Evolutionary conservation across 1,140 invertebrate genomes (phyloP).

Genomic region (Tribolium castaneum): DNA sequence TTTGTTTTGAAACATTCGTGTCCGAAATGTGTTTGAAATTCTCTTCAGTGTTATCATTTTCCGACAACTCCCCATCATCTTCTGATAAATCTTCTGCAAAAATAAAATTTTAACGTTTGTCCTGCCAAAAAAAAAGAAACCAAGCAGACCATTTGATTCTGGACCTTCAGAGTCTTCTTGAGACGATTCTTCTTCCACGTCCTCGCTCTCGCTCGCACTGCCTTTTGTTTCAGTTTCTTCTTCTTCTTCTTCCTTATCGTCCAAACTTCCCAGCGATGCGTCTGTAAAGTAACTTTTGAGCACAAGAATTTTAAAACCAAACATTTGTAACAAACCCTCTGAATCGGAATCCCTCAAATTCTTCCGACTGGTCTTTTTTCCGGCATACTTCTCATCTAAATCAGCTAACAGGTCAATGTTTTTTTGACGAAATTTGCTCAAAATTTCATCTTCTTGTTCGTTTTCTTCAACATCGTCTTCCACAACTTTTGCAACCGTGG

Average conservation of each 20-base stretch:
- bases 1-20: constrained; percentile 70
- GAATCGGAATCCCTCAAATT: constrained; percentile 58
- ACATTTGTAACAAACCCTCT: constrained; percentile 48
- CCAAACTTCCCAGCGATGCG: constrained; percentile 45
- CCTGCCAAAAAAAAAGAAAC: no score
- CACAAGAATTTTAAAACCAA: constrained; percentile 41
- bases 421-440: constrained; percentile 72
- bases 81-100: background rate
- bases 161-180: background rate
- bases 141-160: background rate
- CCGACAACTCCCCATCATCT: constrained; percentile 51
- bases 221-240: constrained; percentile 56
- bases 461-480: constrained; percentile 61
- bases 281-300: constrained; percentile 28
- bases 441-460: constrained; percentile 63
- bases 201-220: constrained; percentile 57
- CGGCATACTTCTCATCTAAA: constrained; percentile 78
- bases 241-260: constrained; percentile 58
- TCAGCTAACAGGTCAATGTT: constrained; percentile 76
- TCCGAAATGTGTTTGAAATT: constrained; percentile 69
- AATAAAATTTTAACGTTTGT: no score
- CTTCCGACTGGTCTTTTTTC: constrained; percentile 73
- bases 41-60: constrained; percentile 49
- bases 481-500: constrained; percentile 65
- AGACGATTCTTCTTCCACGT: constrained; percentile 58